Evolutionary conservation across 2,888 invertebrate genomes (phyloP).

Genomic region (Amiota communis): DNA sequence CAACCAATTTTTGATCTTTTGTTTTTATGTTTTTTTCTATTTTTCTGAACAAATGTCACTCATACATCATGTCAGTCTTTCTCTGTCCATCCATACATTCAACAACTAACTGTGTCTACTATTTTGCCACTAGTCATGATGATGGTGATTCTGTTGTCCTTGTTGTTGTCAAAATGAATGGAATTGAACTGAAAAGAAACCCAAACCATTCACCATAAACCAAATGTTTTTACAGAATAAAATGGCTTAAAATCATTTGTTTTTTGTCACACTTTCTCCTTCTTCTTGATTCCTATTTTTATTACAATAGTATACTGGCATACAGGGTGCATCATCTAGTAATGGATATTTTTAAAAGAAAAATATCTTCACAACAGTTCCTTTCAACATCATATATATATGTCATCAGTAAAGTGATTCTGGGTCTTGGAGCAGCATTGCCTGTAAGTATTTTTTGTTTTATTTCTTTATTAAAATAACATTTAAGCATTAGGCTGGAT

Average conservation of each 20-base stretch:
- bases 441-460: no score
- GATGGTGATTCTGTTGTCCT: not conserved
- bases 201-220: not conserved
- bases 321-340: no score
- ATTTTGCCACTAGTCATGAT: not conserved
- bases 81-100: not conserved
- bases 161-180: not conserved
- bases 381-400: no score
- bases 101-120: not conserved
- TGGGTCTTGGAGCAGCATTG: no score
- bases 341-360: no score
- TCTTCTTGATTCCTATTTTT: no score
- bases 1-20: slow-evolving; percentile 7
- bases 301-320: no score
- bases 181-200: not conserved
- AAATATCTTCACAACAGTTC: no score
- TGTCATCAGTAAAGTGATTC: no score
- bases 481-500: no score
- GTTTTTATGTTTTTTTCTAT: no score
- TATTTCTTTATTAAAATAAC: no score
- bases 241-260: slow-evolving; percentile 21
- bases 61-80: slow-evolving; percentile 4
- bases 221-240: slow-evolving; percentile 23
- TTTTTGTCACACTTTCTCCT: slow-evolving; percentile 2
- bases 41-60: not conserved